phyloP scores from a whole-genome alignment of 2,797 vertebrate species.

The Perdix hodgsoniae region DNA sequence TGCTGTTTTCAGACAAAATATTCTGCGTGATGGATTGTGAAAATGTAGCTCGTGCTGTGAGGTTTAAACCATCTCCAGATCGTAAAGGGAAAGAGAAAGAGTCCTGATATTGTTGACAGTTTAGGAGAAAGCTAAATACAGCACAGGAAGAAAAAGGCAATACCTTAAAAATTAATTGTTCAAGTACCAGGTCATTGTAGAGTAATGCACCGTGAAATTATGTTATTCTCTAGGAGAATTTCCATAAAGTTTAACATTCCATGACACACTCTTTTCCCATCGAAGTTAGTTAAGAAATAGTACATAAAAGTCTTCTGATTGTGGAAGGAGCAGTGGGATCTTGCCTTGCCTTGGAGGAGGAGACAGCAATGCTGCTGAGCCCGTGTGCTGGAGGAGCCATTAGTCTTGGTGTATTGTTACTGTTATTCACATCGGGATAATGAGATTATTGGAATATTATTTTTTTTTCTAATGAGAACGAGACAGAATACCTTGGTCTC shows the following conservation, averaged over 20 bases:
- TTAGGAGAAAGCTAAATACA: slow-evolving; percentile 69
- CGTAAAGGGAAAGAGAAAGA: slow-evolving; percentile 45
- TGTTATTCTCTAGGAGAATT: slow-evolving; percentile 82
- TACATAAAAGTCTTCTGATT: slow-evolving; percentile 62
- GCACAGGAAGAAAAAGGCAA: slow-evolving; percentile 69
- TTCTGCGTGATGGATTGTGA: slow-evolving; percentile 40
- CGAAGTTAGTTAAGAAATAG: slow-evolving; percentile 73
- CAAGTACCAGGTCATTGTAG: slow-evolving; percentile 80
- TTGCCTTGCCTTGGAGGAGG: not conserved
- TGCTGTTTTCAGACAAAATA: slow-evolving; percentile 44
- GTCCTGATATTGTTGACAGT: slow-evolving; percentile 70
- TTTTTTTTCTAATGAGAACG: slow-evolving; percentile 90
- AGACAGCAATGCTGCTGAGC: slow-evolving; percentile 73
- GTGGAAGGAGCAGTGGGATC: not conserved
- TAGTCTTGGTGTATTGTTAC: slow-evolving; percentile 87
- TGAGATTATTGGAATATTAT: slow-evolving; percentile 90
- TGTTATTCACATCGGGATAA: slow-evolving; percentile 89
- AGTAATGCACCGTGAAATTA: slow-evolving; percentile 82
- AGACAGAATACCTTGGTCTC: slow-evolving; percentile 88
- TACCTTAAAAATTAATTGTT: slow-evolving; percentile 85
- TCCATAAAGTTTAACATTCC: slow-evolving; percentile 84
- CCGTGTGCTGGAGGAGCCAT: slow-evolving; percentile 80
- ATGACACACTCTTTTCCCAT: slow-evolving; percentile 74
- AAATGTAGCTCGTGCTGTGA: slow-evolving; percentile 29
- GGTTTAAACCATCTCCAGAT: slow-evolving; percentile 40